Evolutionary conservation across 2,888 invertebrate species (phyloP).

Genomic region (Caenorhabditis sp.): DNA sequence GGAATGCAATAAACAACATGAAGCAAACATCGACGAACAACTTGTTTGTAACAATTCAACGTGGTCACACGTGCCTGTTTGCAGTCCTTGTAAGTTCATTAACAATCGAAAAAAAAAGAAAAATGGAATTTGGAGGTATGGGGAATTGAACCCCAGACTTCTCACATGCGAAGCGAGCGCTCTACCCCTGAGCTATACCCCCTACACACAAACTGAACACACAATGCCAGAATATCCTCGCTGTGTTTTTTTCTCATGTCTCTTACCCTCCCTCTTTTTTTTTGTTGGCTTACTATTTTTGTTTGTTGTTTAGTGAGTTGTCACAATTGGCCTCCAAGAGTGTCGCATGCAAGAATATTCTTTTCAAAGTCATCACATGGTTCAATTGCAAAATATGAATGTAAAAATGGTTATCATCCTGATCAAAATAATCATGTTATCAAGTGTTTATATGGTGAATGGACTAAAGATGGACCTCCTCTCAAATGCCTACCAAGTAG

Average conservation of each 20-base stretch:
- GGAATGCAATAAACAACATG: conserved; percentile 80
- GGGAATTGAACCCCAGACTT: conserved; percentile 67
- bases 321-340: conserved; percentile 83
- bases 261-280: no score
- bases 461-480: conserved; percentile 75
- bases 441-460: conserved; percentile 89
- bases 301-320: conserved; percentile 77
- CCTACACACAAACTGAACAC: not conserved
- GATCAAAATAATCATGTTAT: conserved; percentile 75
- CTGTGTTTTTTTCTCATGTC: no score
- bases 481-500: conserved; percentile 65
- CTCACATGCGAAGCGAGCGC: conserved; percentile 67
- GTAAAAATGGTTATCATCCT: conserved; percentile 73
- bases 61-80: conserved; percentile 72
- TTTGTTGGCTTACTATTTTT: no score
- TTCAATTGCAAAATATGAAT: conserved; percentile 80
- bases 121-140: conserved; percentile 55
- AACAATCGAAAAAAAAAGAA: conserved; percentile 9
- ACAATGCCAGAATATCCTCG: no score
- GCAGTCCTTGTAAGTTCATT: conserved; percentile 72
- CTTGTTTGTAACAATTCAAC: conserved; percentile 73
- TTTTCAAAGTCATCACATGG: conserved; percentile 97
- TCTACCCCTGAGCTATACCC: conserved; percentile 62
- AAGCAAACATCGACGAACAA: conserved; percentile 57
- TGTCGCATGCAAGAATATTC: conserved; percentile 92